Base-by-base conservation (phyloP, 2,888 invertebrate genomes). In the Schizotus pectinicornis region DNA sequence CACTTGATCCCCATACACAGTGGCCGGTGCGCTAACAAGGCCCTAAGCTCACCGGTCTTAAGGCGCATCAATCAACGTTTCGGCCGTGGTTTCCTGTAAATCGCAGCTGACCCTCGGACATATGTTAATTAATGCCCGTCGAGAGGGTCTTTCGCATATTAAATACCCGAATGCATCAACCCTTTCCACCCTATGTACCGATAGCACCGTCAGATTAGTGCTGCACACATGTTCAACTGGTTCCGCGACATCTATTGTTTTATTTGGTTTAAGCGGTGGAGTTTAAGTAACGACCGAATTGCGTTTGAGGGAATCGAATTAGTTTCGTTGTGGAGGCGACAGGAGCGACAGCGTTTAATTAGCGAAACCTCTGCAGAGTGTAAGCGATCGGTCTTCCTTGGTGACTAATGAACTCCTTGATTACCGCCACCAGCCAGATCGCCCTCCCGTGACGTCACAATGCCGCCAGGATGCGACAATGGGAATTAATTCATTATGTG, bases 361-460 rank as follows among this genome's bases (percentile, higher is more conserved):
- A 78, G 76, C 70, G 74, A 70, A 72, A 69, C 72, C 71, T 74
- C 74, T 70, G 72, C 72, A 71, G 71, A 71, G 72, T 64, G 73
- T 71, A 68, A 73, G 73, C 75, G 73, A 79, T 79, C 79, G 77
- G 74, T 79, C 79, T 79, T 79, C 75, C 74, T 70, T 67, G 64
- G 77, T 80, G 77, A 80, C 80, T 80, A 80, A 80, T 80, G 80
- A 80, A 79, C 77, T 77, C 71, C 76, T 74, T 78, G 78, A 79
- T 79, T 79, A 77, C 74, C 67, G 68, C 64, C 64, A 59, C 61
- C 62, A 62, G 64, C 67, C 55, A 63, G 61, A 49, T 65, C 56
- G 39, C 63, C 61, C 67, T 67, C 63, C 61, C 56, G 52, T 56
- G 38, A 51, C 64, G 63, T 63, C 66, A 63, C 63, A 55, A 42